Base-by-base conservation (phyloP, 2,797 vertebrate genomes). In the Euthynnus affinis region DNA sequence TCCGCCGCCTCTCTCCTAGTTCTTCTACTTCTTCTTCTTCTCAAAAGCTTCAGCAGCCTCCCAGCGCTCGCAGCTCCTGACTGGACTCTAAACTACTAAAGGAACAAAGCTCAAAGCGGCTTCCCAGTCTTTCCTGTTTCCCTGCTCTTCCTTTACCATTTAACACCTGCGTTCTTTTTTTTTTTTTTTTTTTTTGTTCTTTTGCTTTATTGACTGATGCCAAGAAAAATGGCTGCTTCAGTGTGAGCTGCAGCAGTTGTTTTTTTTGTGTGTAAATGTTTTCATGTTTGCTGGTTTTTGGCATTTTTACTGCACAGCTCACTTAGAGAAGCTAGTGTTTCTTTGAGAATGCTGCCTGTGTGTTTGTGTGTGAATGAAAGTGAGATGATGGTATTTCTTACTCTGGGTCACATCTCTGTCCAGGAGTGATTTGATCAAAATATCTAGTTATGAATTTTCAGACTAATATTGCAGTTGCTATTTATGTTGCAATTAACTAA, bases 131-230 rank as follows among this genome's bases (percentile, higher is more conserved):
- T 22, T 40, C 53, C 59, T 61, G 29, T 49, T 37, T 78, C 74
- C 62, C 65, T 79, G 48, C 37, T 77, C 23, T 48, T 62, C 71
- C 65, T 60, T 3, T 60, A 3, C 58, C 64, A 9, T 46, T 29
- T 55, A 32, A 78, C 74, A 63, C 48, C 70, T 85, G 3, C 68
- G 3, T 59, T 81, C 8, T 29, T 48, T 74, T 66, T 27, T 9
- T 73, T 78, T 29, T 70, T 86, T 60, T 63, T n/a, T n/a, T n/a
- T n/a, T n/a, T 74, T 66, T 27, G 10, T 73, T 78, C 34, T 70
- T 86, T 60, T 63, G 17, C 49, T 70, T 82, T 37, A 22, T 9
- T 22, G 9, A 67, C 49, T 58, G 20, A 69, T 62, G 10, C 17
- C n/a, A 34, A 67, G 57, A 81, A 78, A 76, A 71, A 9, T 18